A percentile compares a stretch with the other conserved stretches of the same genome.
Evolutionary conservation across 1,140 invertebrate species (phyloP).

Genomic region (Ruditapes philippinarum): DNA sequence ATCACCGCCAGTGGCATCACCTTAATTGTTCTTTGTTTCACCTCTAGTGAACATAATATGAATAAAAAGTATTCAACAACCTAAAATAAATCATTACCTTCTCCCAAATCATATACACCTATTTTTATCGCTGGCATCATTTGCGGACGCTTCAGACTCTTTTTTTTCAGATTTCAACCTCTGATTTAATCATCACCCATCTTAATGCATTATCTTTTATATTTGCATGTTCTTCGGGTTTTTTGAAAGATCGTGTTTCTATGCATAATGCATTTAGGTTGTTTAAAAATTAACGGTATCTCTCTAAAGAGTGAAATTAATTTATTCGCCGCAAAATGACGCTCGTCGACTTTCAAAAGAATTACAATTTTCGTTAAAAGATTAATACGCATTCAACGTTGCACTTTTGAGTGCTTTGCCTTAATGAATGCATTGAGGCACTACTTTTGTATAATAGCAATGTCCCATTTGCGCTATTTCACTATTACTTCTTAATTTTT

Average conservation of each 20-base stretch:
- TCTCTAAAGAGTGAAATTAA: not conserved
- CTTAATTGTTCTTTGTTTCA: too few relatives aligned
- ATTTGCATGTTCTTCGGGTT: not conserved
- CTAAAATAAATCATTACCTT: too few relatives aligned
- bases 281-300: constrained; percentile 23
- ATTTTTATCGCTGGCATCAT: too few relatives aligned
- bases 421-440: constrained; percentile 16
- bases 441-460: not conserved
- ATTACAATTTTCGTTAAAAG: constrained; percentile 4
- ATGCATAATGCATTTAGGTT: not conserved
- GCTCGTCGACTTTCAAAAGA: constrained; percentile 1
- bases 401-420: constrained; percentile 1
- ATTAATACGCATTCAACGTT: constrained; percentile 42
- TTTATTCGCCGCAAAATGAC: constrained; percentile 21
- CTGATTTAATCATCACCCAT: not conserved
- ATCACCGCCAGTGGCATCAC: not conserved
- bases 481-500: constrained; percentile 46
- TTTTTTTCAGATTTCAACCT: too few relatives aligned
- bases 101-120: too few relatives aligned
- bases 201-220: not conserved
- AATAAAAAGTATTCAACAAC: too few relatives aligned
- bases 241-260: not conserved
- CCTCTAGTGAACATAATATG: too few relatives aligned
- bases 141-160: too few relatives aligned
- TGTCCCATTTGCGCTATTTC: constrained; percentile 32